A percentile compares a stretch with the other conserved stretches of the same genome.
Conservation (phyloP, 92 coral and sea anemone species). For the Umimayanthus chanpuru region DNA sequence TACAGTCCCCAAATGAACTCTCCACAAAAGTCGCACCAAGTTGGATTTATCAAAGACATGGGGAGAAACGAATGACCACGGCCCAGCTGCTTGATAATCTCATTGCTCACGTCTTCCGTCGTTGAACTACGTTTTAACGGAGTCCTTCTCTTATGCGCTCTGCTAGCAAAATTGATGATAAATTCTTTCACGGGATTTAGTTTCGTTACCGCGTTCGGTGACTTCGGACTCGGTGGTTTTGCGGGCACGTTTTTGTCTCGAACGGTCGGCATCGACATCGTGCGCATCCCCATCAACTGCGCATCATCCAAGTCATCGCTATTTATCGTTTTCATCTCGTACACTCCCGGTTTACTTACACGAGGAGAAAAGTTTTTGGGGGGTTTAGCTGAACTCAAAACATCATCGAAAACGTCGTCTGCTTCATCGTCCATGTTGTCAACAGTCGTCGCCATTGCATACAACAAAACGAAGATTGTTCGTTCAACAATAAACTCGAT, state of each 20-base stretch:
- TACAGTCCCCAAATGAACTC: slow-evolving; percentile 98
- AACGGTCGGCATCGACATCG: slow-evolving; percentile 70
- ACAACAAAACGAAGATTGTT: slow-evolving; percentile 27
- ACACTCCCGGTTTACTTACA: slow-evolving; percentile 32
- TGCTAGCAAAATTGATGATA: slow-evolving; percentile 79
- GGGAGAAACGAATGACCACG: slow-evolving; percentile 91
- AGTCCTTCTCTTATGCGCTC: slow-evolving; percentile 77
- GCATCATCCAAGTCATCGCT: slow-evolving; percentile 23
- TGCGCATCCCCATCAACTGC: slow-evolving; percentile 47
- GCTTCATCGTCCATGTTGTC: slow-evolving; percentile 28
- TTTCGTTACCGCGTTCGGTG: slow-evolving; percentile 47
- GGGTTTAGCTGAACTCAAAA: not conserved
- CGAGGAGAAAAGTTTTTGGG: slow-evolving; percentile 32
- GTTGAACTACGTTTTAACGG: slow-evolving; percentile 58
- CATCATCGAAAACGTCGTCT: slow-evolving; percentile 33
- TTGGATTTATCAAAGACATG: slow-evolving; percentile 78
- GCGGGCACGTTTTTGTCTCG: slow-evolving; percentile 52
- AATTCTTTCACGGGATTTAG: slow-evolving; percentile 90
- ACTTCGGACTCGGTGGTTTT: slow-evolving; percentile 42
- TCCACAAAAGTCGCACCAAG: slow-evolving; percentile 99
- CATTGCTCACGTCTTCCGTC: slow-evolving; percentile 71
- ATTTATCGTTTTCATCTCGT: slow-evolving; percentile 43
- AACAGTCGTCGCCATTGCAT: slow-evolving; percentile 34
- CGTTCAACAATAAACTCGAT: slow-evolving; percentile 11
- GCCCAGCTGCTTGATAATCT: slow-evolving; percentile 68